phyloP scores from a whole-genome alignment of 2,888 invertebrate genomes.

The Thera obeliscata region DNA sequence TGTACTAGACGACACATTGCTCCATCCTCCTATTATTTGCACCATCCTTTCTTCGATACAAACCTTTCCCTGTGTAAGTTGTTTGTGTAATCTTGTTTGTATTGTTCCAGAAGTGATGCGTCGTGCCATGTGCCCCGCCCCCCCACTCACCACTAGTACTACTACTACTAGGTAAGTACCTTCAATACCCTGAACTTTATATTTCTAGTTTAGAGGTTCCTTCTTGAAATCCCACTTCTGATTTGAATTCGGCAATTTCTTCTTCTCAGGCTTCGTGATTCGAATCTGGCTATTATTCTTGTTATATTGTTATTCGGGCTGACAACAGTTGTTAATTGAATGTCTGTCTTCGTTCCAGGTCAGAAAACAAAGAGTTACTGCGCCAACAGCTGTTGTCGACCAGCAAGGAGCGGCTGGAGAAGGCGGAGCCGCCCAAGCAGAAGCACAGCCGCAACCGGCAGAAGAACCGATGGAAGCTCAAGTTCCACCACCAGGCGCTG shows the following conservation, averaged over 20 bases:
- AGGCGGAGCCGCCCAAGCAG: slow-evolving; percentile 63
- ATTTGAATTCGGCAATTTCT: background rate
- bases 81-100: background rate
- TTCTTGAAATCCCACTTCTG: background rate
- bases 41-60: too few species aligned
- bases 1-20: too few species aligned
- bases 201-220: too few species aligned
- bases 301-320: background rate
- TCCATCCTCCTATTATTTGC: too few species aligned
- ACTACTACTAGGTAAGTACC: slow-evolving; percentile 26
- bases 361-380: slow-evolving; percentile 76
- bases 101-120: slow-evolving; percentile 81
- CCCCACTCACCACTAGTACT: slow-evolving; percentile 47
- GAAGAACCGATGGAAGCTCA: slow-evolving; percentile 89
- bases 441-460: slow-evolving; percentile 79
- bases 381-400: slow-evolving; percentile 75
- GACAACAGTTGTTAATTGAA: background rate
- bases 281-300: too few species aligned
- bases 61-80: background rate
- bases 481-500: slow-evolving; percentile 92
- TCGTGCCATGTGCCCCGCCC: slow-evolving; percentile 76
- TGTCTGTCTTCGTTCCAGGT: slow-evolving; percentile 57
- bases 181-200: background rate
- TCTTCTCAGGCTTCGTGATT: too few species aligned
- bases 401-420: slow-evolving; percentile 71